Evolutionary conservation across 2,888 invertebrate species (phyloP).

Genomic region (Drosophila pseudotakahashii): DNA sequence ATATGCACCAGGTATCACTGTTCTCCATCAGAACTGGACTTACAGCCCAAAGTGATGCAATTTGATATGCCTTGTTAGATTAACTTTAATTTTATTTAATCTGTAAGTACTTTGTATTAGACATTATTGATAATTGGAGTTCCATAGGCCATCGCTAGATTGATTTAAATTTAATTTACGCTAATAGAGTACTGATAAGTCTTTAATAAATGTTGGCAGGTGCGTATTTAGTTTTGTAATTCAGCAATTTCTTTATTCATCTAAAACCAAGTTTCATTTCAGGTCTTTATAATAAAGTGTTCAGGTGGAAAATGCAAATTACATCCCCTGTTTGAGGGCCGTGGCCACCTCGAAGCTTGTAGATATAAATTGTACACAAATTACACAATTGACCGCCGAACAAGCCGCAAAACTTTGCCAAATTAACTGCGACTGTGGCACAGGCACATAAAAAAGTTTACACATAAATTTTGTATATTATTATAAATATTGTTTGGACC

Average conservation of each 20-base stretch:
- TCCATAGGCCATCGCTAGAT: too few species aligned
- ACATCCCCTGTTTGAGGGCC: constrained; percentile 22
- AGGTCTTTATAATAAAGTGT: constrained; percentile 24
- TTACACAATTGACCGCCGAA: constrained; percentile 67
- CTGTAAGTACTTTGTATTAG: too few species aligned
- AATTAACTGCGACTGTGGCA: constrained; percentile 52
- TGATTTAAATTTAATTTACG: too few species aligned
- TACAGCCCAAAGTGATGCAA: too few species aligned
- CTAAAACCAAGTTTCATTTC: neutral
- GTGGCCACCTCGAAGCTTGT: constrained; percentile 14
- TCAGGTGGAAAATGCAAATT: constrained; percentile 27
- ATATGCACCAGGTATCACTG: neutral
- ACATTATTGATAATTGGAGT: too few species aligned
- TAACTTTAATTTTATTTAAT: neutral
- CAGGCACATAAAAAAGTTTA: constrained; percentile 53
- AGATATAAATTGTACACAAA: constrained; percentile 46
- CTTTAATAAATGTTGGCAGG: too few species aligned
- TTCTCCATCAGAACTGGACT: neutral
- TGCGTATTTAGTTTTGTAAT: neutral
- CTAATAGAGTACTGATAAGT: too few species aligned
- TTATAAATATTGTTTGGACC: constrained; percentile 56
- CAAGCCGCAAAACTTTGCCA: constrained; percentile 63
- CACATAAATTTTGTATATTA: constrained; percentile 64
- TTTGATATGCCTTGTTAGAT: too few species aligned
- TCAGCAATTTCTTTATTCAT: too few species aligned